Evolutionary conservation across 2,797 vertebrate genomes (phyloP), one percentile per base, ranked within the genome.

Genomic region (Crocodylus rhombifer): DNA sequence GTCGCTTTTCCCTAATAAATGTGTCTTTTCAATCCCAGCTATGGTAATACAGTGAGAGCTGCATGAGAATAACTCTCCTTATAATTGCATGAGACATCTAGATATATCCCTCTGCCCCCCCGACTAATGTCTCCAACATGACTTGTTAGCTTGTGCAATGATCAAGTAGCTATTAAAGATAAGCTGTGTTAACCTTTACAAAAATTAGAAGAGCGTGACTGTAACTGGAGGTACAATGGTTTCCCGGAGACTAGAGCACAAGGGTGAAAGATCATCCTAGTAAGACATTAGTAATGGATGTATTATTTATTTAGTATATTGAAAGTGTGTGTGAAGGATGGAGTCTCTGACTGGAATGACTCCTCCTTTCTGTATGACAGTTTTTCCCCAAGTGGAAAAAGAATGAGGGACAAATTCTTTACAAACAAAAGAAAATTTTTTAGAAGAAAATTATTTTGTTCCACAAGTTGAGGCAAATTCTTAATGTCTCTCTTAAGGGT

Each of bases 171-270:
- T 97, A 97, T 97, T 97, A 97, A 92, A 95, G 94, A 94, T 93
- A 96, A 97, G 96, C 90, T 82, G 61, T 97, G 91, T 95, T 97
- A 98, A 97, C 95, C 96, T 98, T 98, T 98, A 93, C 91, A 97
- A 95, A 97, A 97, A 97, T 97, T 95, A 95, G 95, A 92, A 95
- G 92, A 88, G 93, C 96, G 62, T 89, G 94, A 95, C 95, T 96
- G 77, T 85, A 97, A 96, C 92, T 91, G 87, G 95, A 96, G 91
- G 13, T 85, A 93, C 96, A 93, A 80, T 93, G 91, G 65, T 86
- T 97, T 98, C 95, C 95, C 76, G 77, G 92, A 96, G 95, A 95
- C 82, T 26, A 20, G 93, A 92, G 89, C 76, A 80, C 61, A 83
- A 64, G 94, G 90, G 95, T 96, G 96, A 97, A 96, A 97, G 97